Conservation (phyloP, 1,140 invertebrate species). For the Drosophila ogumai region DNA sequence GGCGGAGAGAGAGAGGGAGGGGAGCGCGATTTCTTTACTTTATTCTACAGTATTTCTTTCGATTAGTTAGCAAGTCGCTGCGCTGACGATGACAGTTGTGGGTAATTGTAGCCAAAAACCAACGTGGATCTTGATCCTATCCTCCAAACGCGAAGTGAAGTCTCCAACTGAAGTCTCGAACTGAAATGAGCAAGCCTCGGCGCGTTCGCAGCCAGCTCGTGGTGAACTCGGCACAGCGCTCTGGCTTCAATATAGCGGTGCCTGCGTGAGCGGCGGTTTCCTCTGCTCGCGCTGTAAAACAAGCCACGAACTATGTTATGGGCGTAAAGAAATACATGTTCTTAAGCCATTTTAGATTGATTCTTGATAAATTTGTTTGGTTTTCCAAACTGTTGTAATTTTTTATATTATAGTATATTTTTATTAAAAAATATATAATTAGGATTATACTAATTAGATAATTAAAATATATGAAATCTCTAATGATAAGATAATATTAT, state of each 20-base stretch:
- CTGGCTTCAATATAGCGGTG: slow-evolving; percentile 8
- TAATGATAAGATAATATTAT: too few relatives aligned
- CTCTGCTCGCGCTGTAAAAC: not conserved
- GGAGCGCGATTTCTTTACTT: slow-evolving; percentile 58
- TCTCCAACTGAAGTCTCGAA: slow-evolving; percentile 72
- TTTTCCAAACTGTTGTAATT: too few relatives aligned
- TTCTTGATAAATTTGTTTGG: too few relatives aligned
- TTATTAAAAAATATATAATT: too few relatives aligned
- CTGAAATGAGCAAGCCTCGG: slow-evolving; percentile 37
- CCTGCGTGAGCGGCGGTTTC: not conserved
- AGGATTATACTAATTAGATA: too few relatives aligned
- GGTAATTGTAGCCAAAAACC: slow-evolving; percentile 54
- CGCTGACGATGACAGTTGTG: slow-evolving; percentile 69
- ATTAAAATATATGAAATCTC: not conserved
- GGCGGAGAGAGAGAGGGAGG: slow-evolving; percentile 48
- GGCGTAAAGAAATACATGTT: not conserved
- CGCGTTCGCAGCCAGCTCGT: slow-evolving; percentile 15
- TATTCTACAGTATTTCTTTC: slow-evolving; percentile 21
- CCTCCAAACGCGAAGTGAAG: slow-evolving; percentile 84
- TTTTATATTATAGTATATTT: too few relatives aligned
- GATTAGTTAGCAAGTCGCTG: slow-evolving; percentile 44
- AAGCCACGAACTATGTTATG: not conserved
- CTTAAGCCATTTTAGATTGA: too few relatives aligned
- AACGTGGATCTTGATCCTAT: slow-evolving; percentile 85
- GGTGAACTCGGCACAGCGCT: slow-evolving; percentile 9